Evolutionary conservation across 2,888 invertebrate species (phyloP), one percentile per base, ranked within the genome.

Genomic region (Oligia strigilis): DNA sequence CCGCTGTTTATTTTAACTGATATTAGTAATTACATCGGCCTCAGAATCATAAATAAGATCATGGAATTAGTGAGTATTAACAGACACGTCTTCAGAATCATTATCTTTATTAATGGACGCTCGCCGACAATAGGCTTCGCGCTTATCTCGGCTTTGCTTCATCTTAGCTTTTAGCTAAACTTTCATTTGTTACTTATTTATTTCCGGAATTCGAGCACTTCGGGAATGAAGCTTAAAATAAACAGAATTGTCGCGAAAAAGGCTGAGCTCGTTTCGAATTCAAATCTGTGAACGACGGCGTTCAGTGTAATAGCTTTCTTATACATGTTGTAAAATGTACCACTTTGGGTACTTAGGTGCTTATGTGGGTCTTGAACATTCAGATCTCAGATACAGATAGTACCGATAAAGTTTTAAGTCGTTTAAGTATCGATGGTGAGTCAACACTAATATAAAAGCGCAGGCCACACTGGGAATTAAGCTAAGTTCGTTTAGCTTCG

Each of bases 261-360:
- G 77, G 80, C 78, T 73, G 46, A 67, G 66, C 83, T 86, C 80
- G 80, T 88, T 87, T 67, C 70, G 81, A 80, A 88, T 90, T 88
- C 85, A 90, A 90, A 90, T 88, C 87, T 83, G 73, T 73, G 82
- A 87, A 85, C 81, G 84, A 72, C 80, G 73, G 29, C 82, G 77
- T 87, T 85, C 83, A 83, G 82, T 83, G 83, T 89, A 87, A 90
- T 88, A 75, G 82, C 71, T 76, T 84, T 84, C 85, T 81, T 86
- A 86, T 82, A 83, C 69, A 66, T 81, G 88, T 84, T 83, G 77
- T 87, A 77, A 82, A 89, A 83, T 84, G 77, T 84, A 82, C 81
- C 79, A 83, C 78, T 87, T 83, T 82, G 66, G 78, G 75, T 49
- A 46, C 52, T 80, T 55, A 75, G 9, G 4, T 40, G 23, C 58